phyloP scores from a whole-genome alignment of 2,797 vertebrate genomes.

The Acanthornis magna region DNA sequence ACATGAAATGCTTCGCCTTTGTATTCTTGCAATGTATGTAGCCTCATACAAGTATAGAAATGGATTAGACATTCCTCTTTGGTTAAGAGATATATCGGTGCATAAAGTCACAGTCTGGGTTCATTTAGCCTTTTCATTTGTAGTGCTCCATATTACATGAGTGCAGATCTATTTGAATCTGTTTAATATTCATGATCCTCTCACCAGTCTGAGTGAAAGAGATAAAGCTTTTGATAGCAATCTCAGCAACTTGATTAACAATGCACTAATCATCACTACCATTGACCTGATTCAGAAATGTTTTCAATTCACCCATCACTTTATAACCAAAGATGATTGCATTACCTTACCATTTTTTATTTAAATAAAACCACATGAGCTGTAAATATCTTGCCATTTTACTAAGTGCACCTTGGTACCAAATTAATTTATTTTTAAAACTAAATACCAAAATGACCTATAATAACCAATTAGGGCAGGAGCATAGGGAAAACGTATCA shows the following conservation, averaged over 20 bases:
- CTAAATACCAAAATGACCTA: constrained; percentile 81
- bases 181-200: constrained; percentile 87
- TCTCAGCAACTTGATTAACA: constrained; percentile 87
- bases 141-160: constrained; percentile 80
- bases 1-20: constrained; percentile 38
- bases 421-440: constrained; percentile 82
- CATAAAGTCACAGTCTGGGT: constrained; percentile 75
- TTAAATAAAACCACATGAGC: constrained; percentile 79
- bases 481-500: constrained; percentile 66
- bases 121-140: constrained; percentile 83
- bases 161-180: constrained; percentile 80
- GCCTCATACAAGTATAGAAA: constrained; percentile 58
- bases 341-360: constrained; percentile 82
- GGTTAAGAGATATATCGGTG: constrained; percentile 77
- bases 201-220: constrained; percentile 80
- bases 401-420: constrained; percentile 75
- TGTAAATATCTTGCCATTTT: constrained; percentile 79
- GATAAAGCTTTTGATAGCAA: constrained; percentile 84
- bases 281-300: constrained; percentile 85
- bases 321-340: constrained; percentile 83
- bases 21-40: constrained; percentile 54
- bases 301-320: constrained; percentile 82
- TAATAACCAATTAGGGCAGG: constrained; percentile 81
- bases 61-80: constrained; percentile 74
- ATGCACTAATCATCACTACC: constrained; percentile 86